Base-by-base conservation (phyloP, 1,140 invertebrate genomes). In the Linepithema humile region DNA sequence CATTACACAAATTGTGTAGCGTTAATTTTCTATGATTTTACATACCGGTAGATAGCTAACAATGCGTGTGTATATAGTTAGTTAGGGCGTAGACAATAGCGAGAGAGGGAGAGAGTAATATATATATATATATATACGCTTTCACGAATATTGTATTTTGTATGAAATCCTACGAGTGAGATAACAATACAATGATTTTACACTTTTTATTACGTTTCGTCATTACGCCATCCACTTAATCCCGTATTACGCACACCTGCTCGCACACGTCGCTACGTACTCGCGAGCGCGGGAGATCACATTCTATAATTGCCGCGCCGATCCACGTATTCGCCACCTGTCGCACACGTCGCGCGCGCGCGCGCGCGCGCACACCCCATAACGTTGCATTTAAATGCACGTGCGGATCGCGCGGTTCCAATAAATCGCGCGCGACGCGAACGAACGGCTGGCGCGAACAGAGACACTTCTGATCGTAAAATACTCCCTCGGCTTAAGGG, bases 181-280 rank as follows among this genome's bases (percentile, higher is more conserved):
- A 72, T 35, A 45, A 70, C 59, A 88, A 87, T 87, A 87, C 69
- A 88, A n/a, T 38, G 62, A 69, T 84, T 87, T 84, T 87, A 74
- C 83, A 69, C 82, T 84, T 65, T 87, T 86, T 57, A 60, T 65
- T 40, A 60, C 20, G 45, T 75, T 40, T 80, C 48, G 23, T 80
- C 64, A 80, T 53, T 80, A 55, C 62, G 29, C 64, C 45, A 69
- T n/a, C 48, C 26, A 40, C 35, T 69, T 43, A 40, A 69, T 80
- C 50, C 60, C 50, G 23, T 17, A 65, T n/a, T 20, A 38, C 23
- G 35, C 48, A 12, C 64, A 26, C 23, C 75, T 70, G 62, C 35
- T 69, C 55, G 6, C 59, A 55, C 32, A 40, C 38, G 67, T 12
- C 38, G 72, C 17, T n/a, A 20, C 17, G 38, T 6, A 12, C 38